Conservation (phyloP, 1,140 invertebrate species). For the Pseudobourletiella spinata region DNA sequence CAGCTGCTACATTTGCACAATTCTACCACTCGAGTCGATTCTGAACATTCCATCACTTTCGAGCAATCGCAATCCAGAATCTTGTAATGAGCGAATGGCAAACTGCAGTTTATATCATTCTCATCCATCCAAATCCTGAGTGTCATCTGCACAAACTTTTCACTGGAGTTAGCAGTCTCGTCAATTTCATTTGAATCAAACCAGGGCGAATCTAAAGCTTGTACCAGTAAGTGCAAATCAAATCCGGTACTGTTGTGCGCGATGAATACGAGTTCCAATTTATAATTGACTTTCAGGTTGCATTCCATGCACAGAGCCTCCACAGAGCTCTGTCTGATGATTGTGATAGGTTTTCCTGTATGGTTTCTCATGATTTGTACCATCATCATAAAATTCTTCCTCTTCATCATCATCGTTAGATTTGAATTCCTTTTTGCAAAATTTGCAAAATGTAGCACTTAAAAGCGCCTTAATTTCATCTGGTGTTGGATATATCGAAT, state of each 20-base stretch:
- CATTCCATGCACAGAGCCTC: not conserved
- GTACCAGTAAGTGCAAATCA: not conserved
- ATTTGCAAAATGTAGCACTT: not conserved
- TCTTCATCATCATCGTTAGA: no score
- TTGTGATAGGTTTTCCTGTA: not conserved
- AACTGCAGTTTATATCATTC: not conserved
- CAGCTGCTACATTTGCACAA: no score
- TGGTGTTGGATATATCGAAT: not conserved
- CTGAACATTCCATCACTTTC: no score
- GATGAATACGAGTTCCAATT: not conserved
- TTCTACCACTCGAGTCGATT: no score
- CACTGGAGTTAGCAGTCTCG: not conserved
- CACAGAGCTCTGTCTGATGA: not conserved
- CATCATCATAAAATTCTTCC: no score
- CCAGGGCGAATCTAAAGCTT: not conserved
- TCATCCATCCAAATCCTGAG: not conserved
- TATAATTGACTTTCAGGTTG: not conserved
- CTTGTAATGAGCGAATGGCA: not conserved
- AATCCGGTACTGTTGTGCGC: not conserved
- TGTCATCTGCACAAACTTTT: not conserved
- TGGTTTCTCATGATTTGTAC: no score
- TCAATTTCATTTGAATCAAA: not conserved
- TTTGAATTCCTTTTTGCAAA: not conserved
- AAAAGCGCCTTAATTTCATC: not conserved
- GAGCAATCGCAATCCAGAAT: no score